Conservation (phyloP, 2,113 vertebrate genomes). For the Promerops cafer region DNA sequence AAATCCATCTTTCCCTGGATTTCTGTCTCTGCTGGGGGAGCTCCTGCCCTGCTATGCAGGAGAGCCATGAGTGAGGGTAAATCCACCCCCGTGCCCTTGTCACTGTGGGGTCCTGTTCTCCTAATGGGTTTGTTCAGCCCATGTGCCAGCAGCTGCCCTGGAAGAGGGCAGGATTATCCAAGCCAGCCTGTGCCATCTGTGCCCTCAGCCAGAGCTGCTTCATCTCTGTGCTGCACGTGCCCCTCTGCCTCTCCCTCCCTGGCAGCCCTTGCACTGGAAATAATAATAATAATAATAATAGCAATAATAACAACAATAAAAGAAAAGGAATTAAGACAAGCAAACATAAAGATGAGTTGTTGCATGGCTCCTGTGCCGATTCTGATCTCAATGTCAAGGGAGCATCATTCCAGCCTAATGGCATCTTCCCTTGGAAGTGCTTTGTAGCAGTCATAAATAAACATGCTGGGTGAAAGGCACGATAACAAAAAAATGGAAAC, state of each 20-base stretch:
- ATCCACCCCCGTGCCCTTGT: conserved; percentile 25
- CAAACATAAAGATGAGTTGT: conserved; percentile 71
- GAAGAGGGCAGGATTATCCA: conserved; percentile 32
- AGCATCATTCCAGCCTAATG: conserved; percentile 47
- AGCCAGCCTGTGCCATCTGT: conserved; percentile 66
- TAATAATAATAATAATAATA: background rate
- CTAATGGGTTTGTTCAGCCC: conserved; percentile 20
- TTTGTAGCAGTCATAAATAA: conserved; percentile 50
- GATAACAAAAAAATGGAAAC: conserved; percentile 61
- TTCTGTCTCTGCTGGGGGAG: background rate
- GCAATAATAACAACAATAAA: background rate
- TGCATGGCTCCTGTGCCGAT: conserved; percentile 40
- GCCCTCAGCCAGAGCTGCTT: conserved; percentile 13
- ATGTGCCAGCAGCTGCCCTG: conserved; percentile 34
- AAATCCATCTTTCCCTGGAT: background rate
- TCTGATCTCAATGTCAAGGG: conserved; percentile 63
- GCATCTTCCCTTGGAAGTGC: conserved; percentile 9
- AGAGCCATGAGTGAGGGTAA: background rate
- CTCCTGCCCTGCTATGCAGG: background rate
- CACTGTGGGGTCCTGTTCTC: conserved; percentile 15
- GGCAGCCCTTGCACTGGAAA: conserved; percentile 13
- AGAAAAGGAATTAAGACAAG: conserved; percentile 67
- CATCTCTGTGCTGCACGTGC: background rate
- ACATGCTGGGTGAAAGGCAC: conserved; percentile 3
- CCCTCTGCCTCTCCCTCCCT: conserved; percentile 21